phyloP scores from a whole-genome alignment of 2,113 vertebrate species.

The Ascaphus truei region DNA sequence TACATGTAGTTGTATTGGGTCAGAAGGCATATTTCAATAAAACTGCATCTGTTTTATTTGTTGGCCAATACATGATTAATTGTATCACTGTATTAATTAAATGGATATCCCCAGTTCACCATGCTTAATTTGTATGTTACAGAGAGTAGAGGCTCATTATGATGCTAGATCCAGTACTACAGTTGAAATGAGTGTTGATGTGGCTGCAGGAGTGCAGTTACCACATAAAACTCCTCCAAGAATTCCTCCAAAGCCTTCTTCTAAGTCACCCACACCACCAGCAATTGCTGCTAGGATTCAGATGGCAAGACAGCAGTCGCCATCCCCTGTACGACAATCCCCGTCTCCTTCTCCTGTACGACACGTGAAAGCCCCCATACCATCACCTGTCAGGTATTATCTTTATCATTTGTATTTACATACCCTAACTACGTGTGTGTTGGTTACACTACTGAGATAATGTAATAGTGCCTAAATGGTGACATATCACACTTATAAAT shows the following conservation, averaged over 20 bases:
- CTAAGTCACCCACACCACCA: conserved; percentile 83
- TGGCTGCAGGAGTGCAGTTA: conserved; percentile 73
- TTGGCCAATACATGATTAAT: too few relatives aligned
- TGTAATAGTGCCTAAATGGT: too few relatives aligned
- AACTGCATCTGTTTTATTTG: too few relatives aligned
- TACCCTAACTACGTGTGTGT: too few relatives aligned
- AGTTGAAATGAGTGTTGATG: conserved; percentile 83
- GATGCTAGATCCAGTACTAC: conserved; percentile 75
- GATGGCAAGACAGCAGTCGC: conserved; percentile 85
- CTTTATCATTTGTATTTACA: too few relatives aligned
- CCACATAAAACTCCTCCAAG: conserved; percentile 91
- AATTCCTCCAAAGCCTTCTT: conserved; percentile 86
- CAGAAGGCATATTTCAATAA: too few relatives aligned
- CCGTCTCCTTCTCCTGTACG: conserved; percentile 91
- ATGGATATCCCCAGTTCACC: conserved; percentile 2
- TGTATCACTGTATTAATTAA: too few relatives aligned
- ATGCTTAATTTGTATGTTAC: conserved; percentile 28
- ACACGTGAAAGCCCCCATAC: conserved; percentile 87
- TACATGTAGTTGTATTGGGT: too few relatives aligned
- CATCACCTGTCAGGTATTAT: conserved; percentile 86
- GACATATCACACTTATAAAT: too few relatives aligned
- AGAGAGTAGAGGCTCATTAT: conserved; percentile 87
- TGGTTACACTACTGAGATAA: too few relatives aligned
- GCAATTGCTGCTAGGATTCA: conserved; percentile 73
- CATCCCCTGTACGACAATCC: conserved; percentile 90